These are phyloP conservation scores for Corydoras sp. DNA, from an alignment of 2,113 vertebrate species.

Conservation along the genomic window DNA sequence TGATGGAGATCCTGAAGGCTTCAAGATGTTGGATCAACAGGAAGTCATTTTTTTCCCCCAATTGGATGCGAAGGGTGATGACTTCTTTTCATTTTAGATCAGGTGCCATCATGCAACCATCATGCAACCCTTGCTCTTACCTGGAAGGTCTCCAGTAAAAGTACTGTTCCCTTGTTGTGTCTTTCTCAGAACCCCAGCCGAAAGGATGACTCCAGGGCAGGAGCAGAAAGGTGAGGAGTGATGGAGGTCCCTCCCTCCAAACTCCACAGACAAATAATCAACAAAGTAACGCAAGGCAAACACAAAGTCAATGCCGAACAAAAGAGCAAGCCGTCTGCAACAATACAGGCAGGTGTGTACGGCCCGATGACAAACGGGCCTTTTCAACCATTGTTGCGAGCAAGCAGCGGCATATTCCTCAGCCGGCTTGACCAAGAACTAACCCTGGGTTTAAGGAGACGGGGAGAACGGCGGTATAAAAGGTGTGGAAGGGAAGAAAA, in stretches of 20 bases:
- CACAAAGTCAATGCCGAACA: constrained; percentile 42
- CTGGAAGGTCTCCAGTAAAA: constrained; percentile 41
- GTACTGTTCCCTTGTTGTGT: constrained; percentile 31
- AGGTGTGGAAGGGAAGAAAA: constrained; percentile 3
- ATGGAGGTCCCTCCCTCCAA: constrained; percentile 38
- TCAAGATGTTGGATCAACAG: too few relatives aligned
- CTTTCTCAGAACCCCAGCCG: constrained; percentile 11
- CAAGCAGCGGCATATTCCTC: constrained; percentile 54
- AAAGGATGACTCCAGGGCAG: constrained; percentile 30
- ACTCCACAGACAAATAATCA: constrained; percentile 39
- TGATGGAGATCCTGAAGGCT: too few relatives aligned
- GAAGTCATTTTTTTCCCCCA: too few relatives aligned
- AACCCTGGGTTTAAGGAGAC: constrained; percentile 45
- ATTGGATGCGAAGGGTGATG: too few relatives aligned
- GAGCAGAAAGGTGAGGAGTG: constrained; percentile 44
- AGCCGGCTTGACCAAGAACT: constrained; percentile 52
- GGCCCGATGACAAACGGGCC: constrained; percentile 50
- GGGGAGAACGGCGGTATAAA: constrained; percentile 12
- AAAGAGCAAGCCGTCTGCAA: constrained; percentile 45
- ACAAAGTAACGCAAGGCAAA: constrained; percentile 39
- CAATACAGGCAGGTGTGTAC: constrained; percentile 58
- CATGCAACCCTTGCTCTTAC: constrained; percentile 30
- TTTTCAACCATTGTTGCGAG: constrained; percentile 52
- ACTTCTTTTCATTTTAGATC: too few relatives aligned
- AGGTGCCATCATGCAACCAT: too few relatives aligned